phyloP scores from a whole-genome alignment of 2,113 vertebrate species.

The Scalopus aquaticus region DNA sequence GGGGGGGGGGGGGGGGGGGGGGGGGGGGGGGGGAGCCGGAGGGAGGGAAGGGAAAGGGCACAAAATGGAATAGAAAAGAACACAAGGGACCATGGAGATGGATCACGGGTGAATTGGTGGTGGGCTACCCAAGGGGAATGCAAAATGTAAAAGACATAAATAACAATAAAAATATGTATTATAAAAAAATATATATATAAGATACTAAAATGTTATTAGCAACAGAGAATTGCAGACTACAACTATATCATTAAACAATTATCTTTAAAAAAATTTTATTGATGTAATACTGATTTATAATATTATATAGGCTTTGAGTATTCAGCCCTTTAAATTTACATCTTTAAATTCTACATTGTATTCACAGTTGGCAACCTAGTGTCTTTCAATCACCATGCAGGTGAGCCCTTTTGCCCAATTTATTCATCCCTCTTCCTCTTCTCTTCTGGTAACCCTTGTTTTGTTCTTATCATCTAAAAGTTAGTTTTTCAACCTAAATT shows the following conservation, averaged over 20 bases:
- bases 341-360: background rate
- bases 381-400: background rate
- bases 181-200: background rate
- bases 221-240: background rate
- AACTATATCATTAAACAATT: background rate
- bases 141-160: too few relatives aligned
- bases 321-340: background rate
- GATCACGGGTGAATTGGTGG: too few relatives aligned
- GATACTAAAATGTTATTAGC: background rate
- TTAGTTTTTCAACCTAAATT: too few relatives aligned
- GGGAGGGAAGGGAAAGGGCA: too few relatives aligned
- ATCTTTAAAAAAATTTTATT: background rate
- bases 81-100: too few relatives aligned
- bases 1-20: too few relatives aligned
- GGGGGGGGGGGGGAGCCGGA: too few relatives aligned
- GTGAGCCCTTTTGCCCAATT: background rate
- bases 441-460: background rate
- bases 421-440: background rate
- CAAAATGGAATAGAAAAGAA: too few relatives aligned
- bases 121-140: too few relatives aligned
- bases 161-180: too few relatives aligned
- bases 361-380: background rate
- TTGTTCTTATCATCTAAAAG: background rate
- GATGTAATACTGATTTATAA: background rate
- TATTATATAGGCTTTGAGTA: too few relatives aligned